Percentiles rank a stretch among this genome's conserved stretches.
These are phyloP conservation scores for Pyrocoelia pectoralis DNA, from an alignment of 2,888 invertebrate species.

Conservation along the genomic window DNA sequence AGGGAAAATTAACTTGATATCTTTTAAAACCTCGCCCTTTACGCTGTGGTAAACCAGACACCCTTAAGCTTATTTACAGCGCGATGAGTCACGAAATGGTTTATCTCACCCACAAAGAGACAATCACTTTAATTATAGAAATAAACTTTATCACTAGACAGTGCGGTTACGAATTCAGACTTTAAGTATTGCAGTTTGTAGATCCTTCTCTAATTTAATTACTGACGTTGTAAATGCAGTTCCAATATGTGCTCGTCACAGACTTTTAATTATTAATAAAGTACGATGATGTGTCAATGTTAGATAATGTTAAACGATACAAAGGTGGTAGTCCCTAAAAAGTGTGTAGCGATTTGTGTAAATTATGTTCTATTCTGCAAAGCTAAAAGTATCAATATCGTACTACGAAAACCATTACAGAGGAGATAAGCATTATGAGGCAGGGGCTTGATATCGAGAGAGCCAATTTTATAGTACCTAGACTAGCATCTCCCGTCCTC, in stretches of 20 bases:
- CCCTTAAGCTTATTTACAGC: slow-evolving; percentile 44
- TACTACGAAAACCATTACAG: slow-evolving; percentile 30
- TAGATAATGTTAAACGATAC: no score
- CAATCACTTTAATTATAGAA: slow-evolving; percentile 29
- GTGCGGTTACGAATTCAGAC: slow-evolving; percentile 9
- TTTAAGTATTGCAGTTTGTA: background rate
- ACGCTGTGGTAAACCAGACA: slow-evolving; percentile 41
- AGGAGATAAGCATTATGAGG: slow-evolving; percentile 36
- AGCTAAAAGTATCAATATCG: slow-evolving; percentile 34
- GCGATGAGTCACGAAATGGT: slow-evolving; percentile 36
- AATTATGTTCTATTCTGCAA: slow-evolving; percentile 25
- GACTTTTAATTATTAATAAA: no score
- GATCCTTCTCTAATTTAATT: background rate
- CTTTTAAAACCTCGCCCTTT: slow-evolving; percentile 47
- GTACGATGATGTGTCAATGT: no score
- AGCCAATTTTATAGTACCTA: no score
- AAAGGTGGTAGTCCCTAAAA: no score
- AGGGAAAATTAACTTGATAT: slow-evolving; percentile 54
- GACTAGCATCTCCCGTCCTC: slow-evolving; percentile 21
- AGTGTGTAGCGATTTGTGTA: no score
- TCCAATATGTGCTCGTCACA: slow-evolving; percentile 17
- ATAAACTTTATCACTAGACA: slow-evolving; percentile 22
- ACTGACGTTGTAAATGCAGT: background rate
- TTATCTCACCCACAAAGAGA: slow-evolving; percentile 31
- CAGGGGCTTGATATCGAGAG: slow-evolving; percentile 32